Conservation (phyloP, 64 coral and sea anemone species). For the Stichodactyla helianthus region DNA sequence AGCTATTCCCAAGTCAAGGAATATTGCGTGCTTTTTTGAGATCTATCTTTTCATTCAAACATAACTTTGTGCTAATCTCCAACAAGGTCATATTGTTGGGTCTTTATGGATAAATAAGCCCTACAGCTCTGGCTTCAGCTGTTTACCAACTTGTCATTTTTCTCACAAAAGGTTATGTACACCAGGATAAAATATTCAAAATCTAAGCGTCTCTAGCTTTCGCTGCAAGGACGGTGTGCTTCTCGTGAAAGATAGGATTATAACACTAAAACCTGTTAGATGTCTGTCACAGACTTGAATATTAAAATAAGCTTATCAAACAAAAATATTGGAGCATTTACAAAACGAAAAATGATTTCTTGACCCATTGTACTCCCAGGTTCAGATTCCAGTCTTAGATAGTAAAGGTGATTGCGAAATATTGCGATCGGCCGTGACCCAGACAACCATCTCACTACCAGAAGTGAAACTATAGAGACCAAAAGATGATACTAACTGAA, state of each 20-base stretch:
- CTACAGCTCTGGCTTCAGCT: background rate
- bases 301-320: background rate
- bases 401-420: background rate
- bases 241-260: background rate
- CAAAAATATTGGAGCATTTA: background rate
- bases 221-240: background rate
- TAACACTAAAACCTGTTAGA: too few species aligned
- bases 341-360: background rate
- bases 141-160: background rate
- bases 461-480: background rate
- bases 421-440: conserved; percentile 2
- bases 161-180: background rate
- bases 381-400: background rate
- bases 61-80: background rate
- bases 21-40: background rate
- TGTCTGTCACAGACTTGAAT: background rate
- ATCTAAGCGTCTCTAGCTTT: conserved; percentile 59
- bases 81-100: background rate
- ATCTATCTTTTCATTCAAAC: background rate
- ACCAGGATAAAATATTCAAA: conserved; percentile 75
- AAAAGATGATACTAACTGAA: background rate
- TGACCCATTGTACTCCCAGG: background rate
- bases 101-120: background rate
- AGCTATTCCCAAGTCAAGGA: background rate
- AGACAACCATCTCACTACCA: background rate